Conservation (phyloP, 2,888 invertebrate genomes). For the Eupsilia transversa region DNA sequence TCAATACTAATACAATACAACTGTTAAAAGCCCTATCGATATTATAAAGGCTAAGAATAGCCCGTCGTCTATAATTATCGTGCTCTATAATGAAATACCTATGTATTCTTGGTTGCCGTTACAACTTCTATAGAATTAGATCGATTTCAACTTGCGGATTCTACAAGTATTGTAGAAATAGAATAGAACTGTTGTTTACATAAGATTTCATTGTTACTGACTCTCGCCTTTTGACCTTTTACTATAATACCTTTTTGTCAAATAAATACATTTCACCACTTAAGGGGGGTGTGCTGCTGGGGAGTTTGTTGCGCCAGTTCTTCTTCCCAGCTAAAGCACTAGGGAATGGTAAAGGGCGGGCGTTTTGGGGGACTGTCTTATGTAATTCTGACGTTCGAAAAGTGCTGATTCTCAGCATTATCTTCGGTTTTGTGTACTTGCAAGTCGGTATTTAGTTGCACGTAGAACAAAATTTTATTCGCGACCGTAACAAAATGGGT, state of each 20-base stretch:
- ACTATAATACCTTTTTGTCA: neutral
- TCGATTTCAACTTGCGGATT: constrained; percentile 20
- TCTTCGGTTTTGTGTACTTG: neutral
- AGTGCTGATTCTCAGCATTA: neutral
- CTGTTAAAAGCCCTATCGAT: constrained; percentile 9
- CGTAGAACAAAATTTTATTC: neutral
- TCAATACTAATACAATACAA: neutral
- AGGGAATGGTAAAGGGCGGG: too few relatives aligned
- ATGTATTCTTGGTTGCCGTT: constrained; percentile 6
- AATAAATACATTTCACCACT: neutral
- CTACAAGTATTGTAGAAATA: neutral
- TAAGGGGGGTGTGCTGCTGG: neutral
- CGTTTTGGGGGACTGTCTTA: too few relatives aligned
- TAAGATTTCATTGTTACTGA: neutral
- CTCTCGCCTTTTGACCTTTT: neutral
- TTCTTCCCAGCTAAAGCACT: too few relatives aligned
- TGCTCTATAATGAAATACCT: constrained; percentile 16
- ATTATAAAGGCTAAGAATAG: neutral
- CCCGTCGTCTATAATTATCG: constrained; percentile 10
- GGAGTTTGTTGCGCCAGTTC: too few relatives aligned
- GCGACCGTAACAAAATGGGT: too few relatives aligned
- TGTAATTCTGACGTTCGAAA: too few relatives aligned
- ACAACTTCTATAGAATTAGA: constrained; percentile 23
- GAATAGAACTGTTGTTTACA: neutral
- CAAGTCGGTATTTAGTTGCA: neutral